Evolutionary conservation across 2,888 invertebrate species (phyloP), one percentile per base, ranked within the genome.

Genomic region (Lasioglossum malachurum): DNA sequence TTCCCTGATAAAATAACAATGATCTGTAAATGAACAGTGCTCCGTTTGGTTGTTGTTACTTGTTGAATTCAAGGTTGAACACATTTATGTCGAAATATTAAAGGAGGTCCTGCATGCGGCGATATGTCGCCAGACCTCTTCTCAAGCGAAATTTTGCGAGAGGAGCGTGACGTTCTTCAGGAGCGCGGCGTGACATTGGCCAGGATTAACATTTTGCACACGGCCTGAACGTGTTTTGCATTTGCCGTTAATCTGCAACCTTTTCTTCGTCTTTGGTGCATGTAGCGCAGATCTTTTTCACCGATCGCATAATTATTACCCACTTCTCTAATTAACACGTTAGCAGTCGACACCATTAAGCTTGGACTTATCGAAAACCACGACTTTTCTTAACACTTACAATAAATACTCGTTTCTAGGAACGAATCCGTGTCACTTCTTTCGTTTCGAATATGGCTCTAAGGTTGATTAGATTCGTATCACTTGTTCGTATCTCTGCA

Each of bases 101-200:
- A 81, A 46, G 31, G 27, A 8, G n/a, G 27, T 27, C 5, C 44
- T 49, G 41, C 38, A 16, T 19, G 44, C 41, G 16, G 44, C 35
- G 41, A 84, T 7, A 67, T 16, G 80, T 84, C 78, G 75, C 75
- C 53, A 16, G 71, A 72, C 75, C 49, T 10, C 78, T 78, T 84
- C 72, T 84, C 82, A 75, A 78, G 35, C 38, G 44, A 78, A 84
- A 82, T 57, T 75, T 82, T 19, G 53, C 75, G 71, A 35, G 82
- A 82, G 78, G 60, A 71, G 72, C 82, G 72, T 84, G 84, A 84
- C 81, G 77, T 41, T 85, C 73, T 78, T 23, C 74, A 72, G 71
- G n/a, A 35, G 69, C 64, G 57, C 77, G 49, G 64, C 74, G 60
- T 81, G 84, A 79, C 83, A 77, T 76, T 80, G 83, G 44, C 49